phyloP scores from a whole-genome alignment of 2,797 vertebrate genomes.

The Pangasius mekongensis region DNA sequence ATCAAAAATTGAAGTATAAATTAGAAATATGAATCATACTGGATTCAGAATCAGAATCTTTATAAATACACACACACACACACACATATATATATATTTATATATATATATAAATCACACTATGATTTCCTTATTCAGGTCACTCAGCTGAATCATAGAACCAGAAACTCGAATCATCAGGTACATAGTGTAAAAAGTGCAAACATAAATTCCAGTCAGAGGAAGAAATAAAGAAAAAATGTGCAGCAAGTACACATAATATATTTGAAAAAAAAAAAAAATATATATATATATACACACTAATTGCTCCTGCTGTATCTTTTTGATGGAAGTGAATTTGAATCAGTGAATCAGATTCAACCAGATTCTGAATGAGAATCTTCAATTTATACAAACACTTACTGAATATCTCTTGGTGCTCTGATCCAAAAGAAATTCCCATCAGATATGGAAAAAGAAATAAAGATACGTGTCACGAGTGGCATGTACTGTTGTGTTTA shows the following conservation, averaged over 20 bases:
- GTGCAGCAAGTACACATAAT: background rate
- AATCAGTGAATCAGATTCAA: background rate
- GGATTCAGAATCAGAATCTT: background rate
- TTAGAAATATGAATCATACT: background rate
- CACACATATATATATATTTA: too few relatives aligned
- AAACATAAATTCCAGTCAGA: background rate
- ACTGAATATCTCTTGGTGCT: background rate
- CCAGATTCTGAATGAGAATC: background rate
- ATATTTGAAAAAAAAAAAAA: background rate
- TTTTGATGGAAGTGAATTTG: background rate
- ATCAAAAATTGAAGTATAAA: background rate
- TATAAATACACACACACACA: too few relatives aligned
- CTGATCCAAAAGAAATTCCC: background rate
- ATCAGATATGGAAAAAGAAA: background rate
- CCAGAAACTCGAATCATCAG: background rate
- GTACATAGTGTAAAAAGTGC: background rate
- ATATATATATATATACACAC: too few relatives aligned
- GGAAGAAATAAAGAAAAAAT: background rate
- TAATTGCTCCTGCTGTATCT: background rate
- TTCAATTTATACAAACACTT: background rate
- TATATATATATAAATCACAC: too few relatives aligned
- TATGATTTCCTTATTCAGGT: background rate
- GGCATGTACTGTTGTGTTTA: conserved; percentile 13
- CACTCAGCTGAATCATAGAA: background rate
- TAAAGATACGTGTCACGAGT: background rate